phyloP scores from a whole-genome alignment of 2,888 invertebrate species.

The Drosophila anceps region DNA sequence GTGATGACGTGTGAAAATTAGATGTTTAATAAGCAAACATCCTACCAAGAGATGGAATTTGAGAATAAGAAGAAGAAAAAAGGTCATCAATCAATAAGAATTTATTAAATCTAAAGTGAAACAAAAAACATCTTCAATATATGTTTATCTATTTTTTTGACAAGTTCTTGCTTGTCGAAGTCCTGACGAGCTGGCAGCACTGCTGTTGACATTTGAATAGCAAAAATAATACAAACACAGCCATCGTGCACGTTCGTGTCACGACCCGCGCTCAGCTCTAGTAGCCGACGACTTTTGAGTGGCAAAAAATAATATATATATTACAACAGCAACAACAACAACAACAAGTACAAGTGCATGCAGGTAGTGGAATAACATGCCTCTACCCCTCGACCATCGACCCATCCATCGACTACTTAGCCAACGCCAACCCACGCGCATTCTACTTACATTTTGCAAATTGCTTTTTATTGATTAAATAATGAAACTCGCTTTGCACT shows the following conservation, averaged over 20 bases:
- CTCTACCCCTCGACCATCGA: not conserved
- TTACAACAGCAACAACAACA: conserved; percentile 21
- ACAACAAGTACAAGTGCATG: conserved; percentile 52
- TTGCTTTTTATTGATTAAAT: conserved; percentile 78
- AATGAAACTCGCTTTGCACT: conserved; percentile 35
- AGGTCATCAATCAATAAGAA: too few species aligned
- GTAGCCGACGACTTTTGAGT: conserved; percentile 54
- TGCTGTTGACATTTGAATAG: not conserved
- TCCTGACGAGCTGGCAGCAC: too few species aligned
- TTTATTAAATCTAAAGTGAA: too few species aligned
- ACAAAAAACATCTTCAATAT: too few species aligned
- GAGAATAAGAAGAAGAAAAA: too few species aligned
- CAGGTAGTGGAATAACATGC: conserved; percentile 59
- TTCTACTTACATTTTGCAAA: conserved; percentile 71
- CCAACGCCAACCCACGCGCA: conserved; percentile 53
- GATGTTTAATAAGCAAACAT: too few species aligned
- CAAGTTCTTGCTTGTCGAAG: too few species aligned
- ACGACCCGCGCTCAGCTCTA: conserved; percentile 33
- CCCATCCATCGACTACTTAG: conserved; percentile 13
- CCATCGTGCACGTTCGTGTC: conserved; percentile 25
- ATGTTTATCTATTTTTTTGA: too few species aligned
- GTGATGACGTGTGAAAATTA: too few species aligned
- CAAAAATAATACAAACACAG: not conserved
- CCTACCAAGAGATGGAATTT: too few species aligned
- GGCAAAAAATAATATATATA: conserved; percentile 61